Evolutionary conservation across 2,888 invertebrate species (phyloP), one percentile per base, ranked within the genome.

Genomic region (Nectonema munidae): DNA sequence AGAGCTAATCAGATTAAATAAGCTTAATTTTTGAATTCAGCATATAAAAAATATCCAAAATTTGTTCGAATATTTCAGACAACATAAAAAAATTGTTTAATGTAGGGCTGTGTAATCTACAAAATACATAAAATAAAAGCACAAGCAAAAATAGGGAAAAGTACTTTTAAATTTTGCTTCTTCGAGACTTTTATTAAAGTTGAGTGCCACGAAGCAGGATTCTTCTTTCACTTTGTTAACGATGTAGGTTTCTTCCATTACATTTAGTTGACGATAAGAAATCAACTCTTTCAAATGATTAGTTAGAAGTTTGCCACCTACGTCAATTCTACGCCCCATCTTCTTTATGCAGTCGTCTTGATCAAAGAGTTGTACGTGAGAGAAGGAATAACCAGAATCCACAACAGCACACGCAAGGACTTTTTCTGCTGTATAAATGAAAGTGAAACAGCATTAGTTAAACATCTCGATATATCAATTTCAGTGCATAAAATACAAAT

Each of bases 161-260:
- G n/a, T n/a, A n/a, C n/a, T n/a, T n/a, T n/a, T n/a, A n/a, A n/a
- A n/a, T n/a, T n/a, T n/a, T n/a, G n/a, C n/a, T n/a, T n/a, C 63
- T 41, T 64, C 62, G 67, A 81, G 68, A 47, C 83, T 81, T 15
- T 58, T 58, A 48, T 65, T 64, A 48, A 81, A 77, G 51, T 86
- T 63, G 45, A 65, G 61, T 0, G 83, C 70, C 0, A 89, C 77
- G 59, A 68, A 95, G 52, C 89, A 89, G 0, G 73, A 68, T 52
- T 95, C 89, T 56, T 99, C 95, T 54, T 99, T 99, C 1, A 71
- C 73, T 58, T 95, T 86, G 57, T 95, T 95, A 34, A 95, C 77
- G 1, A 95, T 81, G 57, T 74, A 81, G 0, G 83, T 81, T 55
- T 95, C 95, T 52, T 89, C 86, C 77, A 86, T 79, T 0, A 99